Evolutionary conservation across 2,113 vertebrate species (phyloP).

Genomic region (Aix galericulata): DNA sequence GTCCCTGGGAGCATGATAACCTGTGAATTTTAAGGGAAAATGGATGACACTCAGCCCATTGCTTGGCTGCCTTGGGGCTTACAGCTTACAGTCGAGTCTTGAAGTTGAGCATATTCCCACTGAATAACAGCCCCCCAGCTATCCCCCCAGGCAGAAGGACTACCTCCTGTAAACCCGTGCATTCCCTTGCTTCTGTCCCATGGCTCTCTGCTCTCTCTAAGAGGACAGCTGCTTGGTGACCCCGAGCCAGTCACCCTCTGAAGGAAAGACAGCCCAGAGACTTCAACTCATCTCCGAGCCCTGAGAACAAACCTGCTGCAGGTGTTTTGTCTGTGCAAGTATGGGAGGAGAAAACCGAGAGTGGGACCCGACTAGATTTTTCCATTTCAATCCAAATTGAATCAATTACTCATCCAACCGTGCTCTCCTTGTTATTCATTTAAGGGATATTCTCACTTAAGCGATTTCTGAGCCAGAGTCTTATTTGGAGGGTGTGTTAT

Average conservation of each 20-base stretch:
- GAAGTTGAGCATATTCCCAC: background rate
- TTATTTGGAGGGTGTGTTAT: conserved; percentile 49
- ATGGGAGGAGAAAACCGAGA: background rate
- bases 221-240: background rate
- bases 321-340: background rate
- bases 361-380: background rate
- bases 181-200: background rate
- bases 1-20: background rate
- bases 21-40: background rate
- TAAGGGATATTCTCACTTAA: conserved; percentile 8
- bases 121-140: background rate
- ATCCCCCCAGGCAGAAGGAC: background rate
- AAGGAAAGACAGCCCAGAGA: background rate
- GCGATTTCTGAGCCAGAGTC: conserved; percentile 3
- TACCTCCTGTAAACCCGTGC: background rate
- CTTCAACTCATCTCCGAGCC: background rate
- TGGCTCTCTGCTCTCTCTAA: background rate
- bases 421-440: background rate
- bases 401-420: background rate
- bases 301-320: background rate
- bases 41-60: background rate
- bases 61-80: background rate
- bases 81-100: background rate
- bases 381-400: background rate
- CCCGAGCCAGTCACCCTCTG: background rate